phyloP scores from a whole-genome alignment of 2,797 vertebrate genomes.

The Chrysolophus pictus region DNA sequence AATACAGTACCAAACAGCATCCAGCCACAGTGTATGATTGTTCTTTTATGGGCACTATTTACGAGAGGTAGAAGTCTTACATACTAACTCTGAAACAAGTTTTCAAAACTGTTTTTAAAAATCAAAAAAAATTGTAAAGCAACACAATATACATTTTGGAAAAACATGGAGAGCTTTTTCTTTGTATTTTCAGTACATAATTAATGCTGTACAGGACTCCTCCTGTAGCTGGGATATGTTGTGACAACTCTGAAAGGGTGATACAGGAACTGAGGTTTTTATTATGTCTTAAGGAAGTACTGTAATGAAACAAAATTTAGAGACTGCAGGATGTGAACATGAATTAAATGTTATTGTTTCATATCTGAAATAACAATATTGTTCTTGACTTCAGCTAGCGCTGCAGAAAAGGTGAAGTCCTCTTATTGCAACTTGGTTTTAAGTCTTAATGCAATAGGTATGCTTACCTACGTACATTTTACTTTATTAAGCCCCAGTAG shows the following conservation, averaged over 20 bases:
- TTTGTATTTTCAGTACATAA: conserved; percentile 63
- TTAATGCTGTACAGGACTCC: conserved; percentile 45
- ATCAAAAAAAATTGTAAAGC: not conserved
- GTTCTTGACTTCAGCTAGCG: not conserved
- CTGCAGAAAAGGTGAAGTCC: not conserved
- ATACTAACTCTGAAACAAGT: not conserved
- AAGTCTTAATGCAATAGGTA: not conserved
- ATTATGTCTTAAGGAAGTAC: conserved; percentile 56
- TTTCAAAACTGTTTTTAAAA: not conserved
- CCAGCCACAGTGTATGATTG: not conserved
- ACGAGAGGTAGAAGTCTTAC: not conserved
- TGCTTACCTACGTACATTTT: not conserved
- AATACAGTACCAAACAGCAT: not conserved
- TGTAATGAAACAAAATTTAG: conserved; percentile 45
- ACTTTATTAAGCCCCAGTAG: accelerated
- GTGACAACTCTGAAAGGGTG: conserved; percentile 54
- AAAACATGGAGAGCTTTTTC: conserved; percentile 61
- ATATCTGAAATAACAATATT: not conserved
- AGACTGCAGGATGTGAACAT: conserved; percentile 14
- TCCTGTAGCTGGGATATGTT: conserved; percentile 56
- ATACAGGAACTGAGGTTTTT: conserved; percentile 56
- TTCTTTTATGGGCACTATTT: not conserved
- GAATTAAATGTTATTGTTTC: conserved; percentile 47
- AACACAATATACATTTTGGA: conserved; percentile 33
- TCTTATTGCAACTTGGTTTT: not conserved